Conservation (phyloP, 64 coral and sea anemone genomes). For the Montipora foliosa region DNA sequence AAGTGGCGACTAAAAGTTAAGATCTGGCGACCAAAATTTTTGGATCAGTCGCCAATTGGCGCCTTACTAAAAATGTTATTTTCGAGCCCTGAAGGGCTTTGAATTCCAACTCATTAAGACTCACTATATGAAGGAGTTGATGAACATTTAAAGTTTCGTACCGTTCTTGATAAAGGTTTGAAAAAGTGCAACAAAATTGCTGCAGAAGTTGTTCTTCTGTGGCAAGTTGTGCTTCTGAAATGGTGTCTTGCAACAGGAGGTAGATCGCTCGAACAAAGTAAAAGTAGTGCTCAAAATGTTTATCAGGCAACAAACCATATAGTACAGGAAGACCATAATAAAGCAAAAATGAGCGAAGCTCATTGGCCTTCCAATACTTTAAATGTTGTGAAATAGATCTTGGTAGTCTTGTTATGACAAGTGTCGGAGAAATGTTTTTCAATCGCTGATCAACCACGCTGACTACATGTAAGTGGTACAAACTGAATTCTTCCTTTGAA, state of each 20-base stretch:
- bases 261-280: constrained; percentile 51
- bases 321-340: constrained; percentile 62
- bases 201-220: constrained; percentile 18
- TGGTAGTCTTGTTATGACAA: constrained; percentile 45
- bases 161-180: constrained; percentile 8
- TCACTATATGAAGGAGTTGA: constrained; percentile 45
- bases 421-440: constrained; percentile 32
- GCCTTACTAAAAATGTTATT: no score
- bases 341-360: constrained; percentile 68
- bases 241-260: constrained; percentile 46
- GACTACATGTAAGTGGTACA: not conserved
- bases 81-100: not conserved
- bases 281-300: constrained; percentile 61
- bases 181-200: constrained; percentile 17
- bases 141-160: constrained; percentile 61
- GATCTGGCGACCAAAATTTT: no score
- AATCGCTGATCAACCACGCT: constrained; percentile 5
- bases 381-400: constrained; percentile 57
- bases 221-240: constrained; percentile 25
- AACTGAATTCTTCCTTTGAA: constrained; percentile 12
- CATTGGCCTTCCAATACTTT: constrained; percentile 71
- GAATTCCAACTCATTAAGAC: constrained; percentile 32
- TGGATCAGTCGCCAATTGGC: no score
- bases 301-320: constrained; percentile 62
- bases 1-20: no score